Percentiles rank a stretch among this genome's conserved stretches.
These are phyloP conservation scores for Chanos chanos DNA, from an alignment of 2,797 vertebrate genomes.

Conservation along the genomic window DNA sequence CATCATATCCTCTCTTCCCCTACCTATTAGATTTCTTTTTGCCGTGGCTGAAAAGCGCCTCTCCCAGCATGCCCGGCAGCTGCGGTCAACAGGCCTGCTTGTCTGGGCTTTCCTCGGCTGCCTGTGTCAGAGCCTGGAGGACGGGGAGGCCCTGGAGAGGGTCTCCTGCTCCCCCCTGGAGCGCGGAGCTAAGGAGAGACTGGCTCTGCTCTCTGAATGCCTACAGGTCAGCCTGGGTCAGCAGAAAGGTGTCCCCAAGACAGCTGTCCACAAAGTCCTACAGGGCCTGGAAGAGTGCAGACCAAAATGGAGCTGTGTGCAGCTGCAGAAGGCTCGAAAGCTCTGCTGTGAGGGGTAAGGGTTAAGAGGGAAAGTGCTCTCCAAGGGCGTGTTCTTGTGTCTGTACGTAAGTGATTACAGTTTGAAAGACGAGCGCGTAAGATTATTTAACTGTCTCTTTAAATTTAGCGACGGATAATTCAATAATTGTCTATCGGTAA, in stretches of 20 bases:
- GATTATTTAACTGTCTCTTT: no score
- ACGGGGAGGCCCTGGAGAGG: constrained; percentile 77
- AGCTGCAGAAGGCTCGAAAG: constrained; percentile 85
- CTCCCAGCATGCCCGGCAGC: constrained; percentile 80
- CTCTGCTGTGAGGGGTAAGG: constrained; percentile 77
- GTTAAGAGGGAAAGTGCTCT: background rate
- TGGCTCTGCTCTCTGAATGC: constrained; percentile 82
- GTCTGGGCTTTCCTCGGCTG: constrained; percentile 83
- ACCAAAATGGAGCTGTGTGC: constrained; percentile 85
- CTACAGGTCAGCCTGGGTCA: constrained; percentile 80
- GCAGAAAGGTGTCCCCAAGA: constrained; percentile 78
- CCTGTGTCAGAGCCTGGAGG: constrained; percentile 84
- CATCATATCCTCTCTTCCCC: constrained; percentile 85
- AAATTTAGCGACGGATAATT: no score
- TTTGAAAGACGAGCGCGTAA: no score
- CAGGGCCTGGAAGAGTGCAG: constrained; percentile 82
- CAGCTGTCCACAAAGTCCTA: constrained; percentile 80
- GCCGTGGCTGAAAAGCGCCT: constrained; percentile 85
- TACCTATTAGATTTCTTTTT: constrained; percentile 89
- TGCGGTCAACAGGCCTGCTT: constrained; percentile 83
- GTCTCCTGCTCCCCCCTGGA: constrained; percentile 78
- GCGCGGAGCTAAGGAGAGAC: constrained; percentile 78
- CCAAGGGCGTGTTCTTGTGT: no score
- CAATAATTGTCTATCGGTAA: background rate
- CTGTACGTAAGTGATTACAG: no score